phyloP scores from a whole-genome alignment of 2,888 invertebrate species.

The Aphidius colemani region DNA sequence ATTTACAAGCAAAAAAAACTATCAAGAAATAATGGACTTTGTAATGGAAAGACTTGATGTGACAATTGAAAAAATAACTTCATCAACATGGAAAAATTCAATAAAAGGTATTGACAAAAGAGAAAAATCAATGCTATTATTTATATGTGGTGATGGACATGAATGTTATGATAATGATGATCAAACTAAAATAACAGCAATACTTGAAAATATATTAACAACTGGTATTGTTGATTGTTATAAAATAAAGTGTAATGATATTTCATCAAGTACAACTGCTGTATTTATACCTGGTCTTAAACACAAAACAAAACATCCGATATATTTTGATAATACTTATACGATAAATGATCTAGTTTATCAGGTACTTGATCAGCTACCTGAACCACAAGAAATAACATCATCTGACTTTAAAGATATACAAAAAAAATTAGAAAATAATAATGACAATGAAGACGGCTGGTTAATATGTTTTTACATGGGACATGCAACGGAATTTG shows the following conservation, averaged over 20 bases:
- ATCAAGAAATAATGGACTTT: slow-evolving; percentile 42
- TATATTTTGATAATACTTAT: slow-evolving; percentile 41
- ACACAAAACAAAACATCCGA: slow-evolving; percentile 51
- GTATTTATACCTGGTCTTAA: slow-evolving; percentile 44
- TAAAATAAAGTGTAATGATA: slow-evolving; percentile 36
- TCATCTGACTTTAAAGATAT: slow-evolving; percentile 63
- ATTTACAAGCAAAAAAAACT: slow-evolving; percentile 41
- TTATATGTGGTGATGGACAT: slow-evolving; percentile 42
- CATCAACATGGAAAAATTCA: slow-evolving; percentile 40
- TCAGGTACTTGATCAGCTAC: slow-evolving; percentile 66
- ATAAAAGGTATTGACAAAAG: slow-evolving; percentile 35
- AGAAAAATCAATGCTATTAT: slow-evolving; percentile 44
- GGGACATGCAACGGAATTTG: slow-evolving; percentile 62
- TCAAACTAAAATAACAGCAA: slow-evolving; percentile 69
- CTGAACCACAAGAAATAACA: slow-evolving; percentile 66
- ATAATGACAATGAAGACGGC: slow-evolving; percentile 49
- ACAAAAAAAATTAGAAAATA: slow-evolving; percentile 39
- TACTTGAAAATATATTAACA: slow-evolving; percentile 62
- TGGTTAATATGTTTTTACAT: slow-evolving; percentile 66
- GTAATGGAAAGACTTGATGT: slow-evolving; percentile 44
- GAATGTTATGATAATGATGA: slow-evolving; percentile 46
- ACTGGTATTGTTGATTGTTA: slow-evolving; percentile 41
- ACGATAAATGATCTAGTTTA: slow-evolving; percentile 65
- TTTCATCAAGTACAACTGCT: slow-evolving; percentile 38
- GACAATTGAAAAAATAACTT: slow-evolving; percentile 43